phyloP scores from a whole-genome alignment of 2,888 invertebrate genomes.

The Rosalia funebris region DNA sequence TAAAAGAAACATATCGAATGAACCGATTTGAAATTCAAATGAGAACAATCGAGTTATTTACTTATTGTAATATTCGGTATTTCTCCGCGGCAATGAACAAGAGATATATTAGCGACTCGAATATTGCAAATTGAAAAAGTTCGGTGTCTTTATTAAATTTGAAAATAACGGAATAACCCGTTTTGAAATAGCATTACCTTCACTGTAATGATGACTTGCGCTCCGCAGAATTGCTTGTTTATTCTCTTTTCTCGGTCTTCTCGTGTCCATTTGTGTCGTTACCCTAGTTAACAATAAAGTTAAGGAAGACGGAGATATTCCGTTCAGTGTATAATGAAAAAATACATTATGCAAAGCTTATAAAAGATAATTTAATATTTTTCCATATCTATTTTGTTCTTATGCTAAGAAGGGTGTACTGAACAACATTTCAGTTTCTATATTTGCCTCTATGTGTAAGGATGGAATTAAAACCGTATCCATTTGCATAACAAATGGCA shows the following conservation, averaged over 20 bases:
- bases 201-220: constrained; percentile 34
- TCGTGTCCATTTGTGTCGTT: constrained; percentile 23
- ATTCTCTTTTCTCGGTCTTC: constrained; percentile 22
- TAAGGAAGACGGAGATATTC: constrained; percentile 1
- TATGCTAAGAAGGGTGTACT: neutral
- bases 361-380: constrained; percentile 14
- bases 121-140: constrained; percentile 44
- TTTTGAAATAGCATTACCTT: constrained; percentile 36
- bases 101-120: constrained; percentile 39
- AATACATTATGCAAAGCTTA: constrained; percentile 18
- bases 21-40: constrained; percentile 45
- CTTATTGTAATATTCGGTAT: constrained; percentile 38
- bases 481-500: too few species aligned
- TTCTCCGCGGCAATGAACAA: constrained; percentile 35
- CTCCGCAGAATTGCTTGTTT: constrained; percentile 37
- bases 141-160: constrained; percentile 44
- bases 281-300: constrained; percentile 11
- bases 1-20: constrained; percentile 42
- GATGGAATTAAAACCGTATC: too few species aligned
- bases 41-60: constrained; percentile 45
- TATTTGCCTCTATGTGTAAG: too few species aligned
- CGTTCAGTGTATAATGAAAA: constrained; percentile 16
- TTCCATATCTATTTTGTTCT: neutral
- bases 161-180: constrained; percentile 41
- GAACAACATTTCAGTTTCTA: neutral